phyloP scores from a whole-genome alignment of 2,797 vertebrate species.

The Sebastes vulpes region DNA sequence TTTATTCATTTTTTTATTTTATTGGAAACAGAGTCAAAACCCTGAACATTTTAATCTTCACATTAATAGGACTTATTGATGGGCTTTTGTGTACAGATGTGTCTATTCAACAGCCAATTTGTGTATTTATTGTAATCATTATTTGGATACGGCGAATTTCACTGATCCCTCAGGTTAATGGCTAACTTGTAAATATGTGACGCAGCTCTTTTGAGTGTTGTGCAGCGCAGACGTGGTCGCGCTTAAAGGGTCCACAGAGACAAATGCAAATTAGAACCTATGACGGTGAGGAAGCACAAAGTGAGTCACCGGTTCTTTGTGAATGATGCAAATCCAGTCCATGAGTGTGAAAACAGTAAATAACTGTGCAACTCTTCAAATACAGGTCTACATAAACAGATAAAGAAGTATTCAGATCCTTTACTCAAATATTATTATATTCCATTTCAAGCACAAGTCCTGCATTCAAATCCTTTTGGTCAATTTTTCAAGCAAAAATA shows the following conservation, averaged over 20 bases:
- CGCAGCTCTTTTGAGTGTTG: neutral
- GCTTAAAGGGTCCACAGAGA: neutral
- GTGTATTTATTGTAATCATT: neutral
- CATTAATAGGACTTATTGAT: too few species aligned
- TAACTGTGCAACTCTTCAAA: neutral
- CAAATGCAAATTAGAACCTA: conserved; percentile 61
- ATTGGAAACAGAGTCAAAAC: neutral
- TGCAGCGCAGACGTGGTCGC: rapidly evolving
- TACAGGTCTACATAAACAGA: too few species aligned
- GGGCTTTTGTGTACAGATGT: neutral
- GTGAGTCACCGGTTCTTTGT: neutral
- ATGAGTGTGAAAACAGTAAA: neutral
- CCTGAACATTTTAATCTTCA: too few species aligned
- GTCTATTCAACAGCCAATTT: neutral
- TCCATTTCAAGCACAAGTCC: too few species aligned
- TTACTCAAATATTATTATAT: too few species aligned
- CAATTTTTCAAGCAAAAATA: too few species aligned
- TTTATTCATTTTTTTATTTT: neutral
- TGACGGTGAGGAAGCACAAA: neutral
- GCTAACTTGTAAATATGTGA: neutral
- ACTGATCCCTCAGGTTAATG: neutral
- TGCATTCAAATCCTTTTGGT: too few species aligned
- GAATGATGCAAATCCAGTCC: conserved; percentile 49
- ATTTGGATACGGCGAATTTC: neutral
- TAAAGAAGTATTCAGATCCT: too few species aligned